Conservation (phyloP, 2,113 vertebrate species). For the Pedetes capensis region DNA sequence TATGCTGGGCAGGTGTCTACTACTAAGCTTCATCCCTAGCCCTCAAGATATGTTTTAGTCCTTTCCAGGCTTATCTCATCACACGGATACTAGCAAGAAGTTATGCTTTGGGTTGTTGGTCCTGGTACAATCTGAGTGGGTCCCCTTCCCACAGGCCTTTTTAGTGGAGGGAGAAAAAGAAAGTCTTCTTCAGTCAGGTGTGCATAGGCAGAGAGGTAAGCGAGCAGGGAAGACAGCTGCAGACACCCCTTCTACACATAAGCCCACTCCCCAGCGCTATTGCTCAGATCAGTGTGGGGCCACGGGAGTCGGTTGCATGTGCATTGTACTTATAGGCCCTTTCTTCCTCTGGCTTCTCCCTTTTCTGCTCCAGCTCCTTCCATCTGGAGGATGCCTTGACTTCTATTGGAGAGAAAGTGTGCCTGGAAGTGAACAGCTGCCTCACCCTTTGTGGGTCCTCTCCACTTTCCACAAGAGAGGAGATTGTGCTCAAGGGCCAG, state of each 20-base stretch:
- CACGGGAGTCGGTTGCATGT: accelerated
- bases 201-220: not conserved
- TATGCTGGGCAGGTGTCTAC: no score
- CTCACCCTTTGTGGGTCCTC: constrained; percentile 88
- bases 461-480: constrained; percentile 83
- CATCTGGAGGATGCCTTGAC: constrained; percentile 87
- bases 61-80: not conserved
- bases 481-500: constrained; percentile 89
- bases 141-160: not conserved
- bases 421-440: constrained; percentile 89
- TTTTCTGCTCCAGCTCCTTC: constrained; percentile 85
- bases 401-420: constrained; percentile 90
- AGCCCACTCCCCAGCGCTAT: accelerated
- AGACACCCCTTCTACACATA: not conserved
- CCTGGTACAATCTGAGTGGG: not conserved
- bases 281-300: not conserved
- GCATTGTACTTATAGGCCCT: not conserved
- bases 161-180: not conserved
- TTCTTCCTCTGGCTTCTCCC: not conserved
- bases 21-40: no score
- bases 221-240: not conserved
- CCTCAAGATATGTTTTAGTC: no score
- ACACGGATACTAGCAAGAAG: not conserved
- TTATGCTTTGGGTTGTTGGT: not conserved
- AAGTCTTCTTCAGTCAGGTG: not conserved